Evolutionary conservation across 2,113 vertebrate genomes (phyloP).

Genomic region (Pao palembangensis): DNA sequence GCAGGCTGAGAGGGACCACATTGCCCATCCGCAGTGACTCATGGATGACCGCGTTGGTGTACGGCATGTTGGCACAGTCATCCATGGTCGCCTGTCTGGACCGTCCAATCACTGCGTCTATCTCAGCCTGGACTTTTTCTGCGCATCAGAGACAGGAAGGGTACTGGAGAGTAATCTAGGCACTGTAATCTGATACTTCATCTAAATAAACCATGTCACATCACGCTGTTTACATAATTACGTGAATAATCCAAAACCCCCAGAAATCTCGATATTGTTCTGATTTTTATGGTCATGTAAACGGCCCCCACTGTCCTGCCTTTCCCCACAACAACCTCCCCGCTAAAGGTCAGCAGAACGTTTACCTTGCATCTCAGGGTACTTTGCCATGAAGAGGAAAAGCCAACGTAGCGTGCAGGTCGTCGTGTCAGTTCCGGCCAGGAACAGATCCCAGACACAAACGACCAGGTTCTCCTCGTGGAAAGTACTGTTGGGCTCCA

Average conservation of each 20-base stretch:
- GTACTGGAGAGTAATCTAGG: background rate
- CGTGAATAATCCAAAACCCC: too few species aligned
- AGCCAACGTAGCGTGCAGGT: conserved; percentile 80
- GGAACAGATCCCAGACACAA: conserved; percentile 78
- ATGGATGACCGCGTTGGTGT: conserved; percentile 79
- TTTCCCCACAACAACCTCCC: background rate
- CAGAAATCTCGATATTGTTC: too few species aligned
- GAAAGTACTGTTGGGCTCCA: conserved; percentile 47
- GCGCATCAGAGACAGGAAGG: background rate
- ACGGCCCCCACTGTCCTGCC: too few species aligned
- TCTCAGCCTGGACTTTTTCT: conserved; percentile 70
- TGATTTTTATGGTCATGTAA: too few species aligned
- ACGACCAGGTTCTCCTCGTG: conserved; percentile 74
- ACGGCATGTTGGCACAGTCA: conserved; percentile 72
- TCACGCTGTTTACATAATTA: too few species aligned
- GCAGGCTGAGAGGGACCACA: conserved; percentile 67
- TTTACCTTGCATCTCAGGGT: conserved; percentile 79
- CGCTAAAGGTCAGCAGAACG: conserved; percentile 4
- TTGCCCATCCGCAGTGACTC: conserved; percentile 78
- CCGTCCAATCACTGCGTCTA: conserved; percentile 62
- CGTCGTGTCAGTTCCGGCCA: conserved; percentile 83
- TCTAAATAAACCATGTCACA: too few species aligned
- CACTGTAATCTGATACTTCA: background rate
- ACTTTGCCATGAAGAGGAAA: conserved; percentile 77
- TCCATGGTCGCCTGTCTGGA: conserved; percentile 53